Base-by-base conservation (phyloP, 2,888 invertebrate genomes). In the Leucania comma region DNA sequence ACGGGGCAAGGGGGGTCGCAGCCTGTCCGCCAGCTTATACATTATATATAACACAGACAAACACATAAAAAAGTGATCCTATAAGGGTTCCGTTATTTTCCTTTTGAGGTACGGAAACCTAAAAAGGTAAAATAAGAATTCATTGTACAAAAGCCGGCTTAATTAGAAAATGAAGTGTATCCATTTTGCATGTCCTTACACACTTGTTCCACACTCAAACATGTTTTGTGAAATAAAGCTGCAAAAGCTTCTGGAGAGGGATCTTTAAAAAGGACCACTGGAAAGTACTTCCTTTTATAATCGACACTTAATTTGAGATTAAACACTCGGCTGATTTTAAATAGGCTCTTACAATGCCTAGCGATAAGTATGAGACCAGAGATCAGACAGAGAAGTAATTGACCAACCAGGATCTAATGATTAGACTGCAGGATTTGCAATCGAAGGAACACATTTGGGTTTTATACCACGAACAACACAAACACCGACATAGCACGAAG, bases 251-350 rank as follows among this genome's bases (percentile, higher is more conserved):
- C 22, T n/a, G 26, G 24, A 72, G n/a, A 29, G 48, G 42, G 56
- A 38, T 17, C 53, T 61, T 54, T 22, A 20, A 32, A 59, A 61
- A 35, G 54, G 69, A 38, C 9, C 56, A 26, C 58, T 69, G 46
- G 26, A 35, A 58, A n/a, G 46, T 50, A 48, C 57, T 75, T 42
- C 54, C 54, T 66, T 72, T 77, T 26, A 51, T n/a, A 67, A 77
- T 67, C 17, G 48, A 35, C 26, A 35, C 63, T 42, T 64, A 48
- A 60, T 68, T 77, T 58, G 26, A 51, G 38, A 63, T 75, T 58
- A 26, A 53, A 56, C 22, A 32, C 57, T 54, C 72, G 71, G 76
- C 80, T n/a, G n/a, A 78, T 73, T 64, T 58, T 22, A 53, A 35
- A 38, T 17, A 22, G 20, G 56, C 46, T 20, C 20, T 8, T 20